Evolutionary conservation across 2,113 vertebrate genomes (phyloP).

Genomic region (Neotoma lepida): DNA sequence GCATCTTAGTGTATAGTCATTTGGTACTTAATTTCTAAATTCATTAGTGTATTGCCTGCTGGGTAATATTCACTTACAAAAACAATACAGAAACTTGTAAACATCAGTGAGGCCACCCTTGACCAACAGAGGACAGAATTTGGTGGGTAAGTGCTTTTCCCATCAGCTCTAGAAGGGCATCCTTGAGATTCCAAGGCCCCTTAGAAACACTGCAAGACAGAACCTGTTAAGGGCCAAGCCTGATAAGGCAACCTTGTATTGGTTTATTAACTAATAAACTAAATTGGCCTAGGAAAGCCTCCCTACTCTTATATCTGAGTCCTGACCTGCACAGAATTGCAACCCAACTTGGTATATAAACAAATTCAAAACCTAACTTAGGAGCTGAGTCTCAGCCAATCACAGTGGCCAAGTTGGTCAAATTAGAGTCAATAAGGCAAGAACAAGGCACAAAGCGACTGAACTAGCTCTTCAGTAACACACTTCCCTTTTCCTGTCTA

Average conservation of each 20-base stretch:
- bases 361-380: not conserved
- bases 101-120: not conserved
- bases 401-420: not conserved
- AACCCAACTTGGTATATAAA: not conserved
- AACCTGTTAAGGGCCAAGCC: not conserved
- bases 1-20: too few relatives aligned
- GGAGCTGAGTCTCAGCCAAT: not conserved
- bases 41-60: too few relatives aligned
- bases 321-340: not conserved
- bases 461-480: not conserved
- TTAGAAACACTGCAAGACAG: slow-evolving; percentile 26
- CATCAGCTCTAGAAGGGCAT: not conserved
- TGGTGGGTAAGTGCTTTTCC: not conserved
- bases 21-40: too few relatives aligned
- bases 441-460: not conserved
- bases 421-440: not conserved
- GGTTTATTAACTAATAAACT: not conserved
- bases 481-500: not conserved
- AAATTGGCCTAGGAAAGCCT: not conserved
- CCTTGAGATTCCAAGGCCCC: slow-evolving; percentile 19
- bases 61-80: too few relatives aligned
- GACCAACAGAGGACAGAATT: not conserved
- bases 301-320: not conserved
- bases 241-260: not conserved
- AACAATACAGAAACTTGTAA: too few relatives aligned